Evolutionary conservation across 2,888 invertebrate genomes (phyloP).

Genomic region (Tyria jacobaeae): DNA sequence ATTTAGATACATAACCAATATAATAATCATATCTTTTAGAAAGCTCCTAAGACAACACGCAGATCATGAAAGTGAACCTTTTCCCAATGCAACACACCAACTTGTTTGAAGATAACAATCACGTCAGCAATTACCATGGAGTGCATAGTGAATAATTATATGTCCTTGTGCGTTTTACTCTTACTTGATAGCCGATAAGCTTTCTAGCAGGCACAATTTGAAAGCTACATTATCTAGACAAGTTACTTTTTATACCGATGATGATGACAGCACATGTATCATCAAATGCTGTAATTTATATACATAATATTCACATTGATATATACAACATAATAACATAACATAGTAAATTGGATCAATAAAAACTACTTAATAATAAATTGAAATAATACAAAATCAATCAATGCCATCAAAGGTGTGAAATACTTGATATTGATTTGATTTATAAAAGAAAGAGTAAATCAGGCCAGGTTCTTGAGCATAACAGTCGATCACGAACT

Average conservation of each 20-base stretch:
- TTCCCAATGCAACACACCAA: constrained; percentile 37
- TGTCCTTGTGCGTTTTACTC: constrained; percentile 34
- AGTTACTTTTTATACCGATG: neutral
- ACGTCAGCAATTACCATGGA: constrained; percentile 40
- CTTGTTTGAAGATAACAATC: constrained; percentile 39
- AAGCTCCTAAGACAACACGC: neutral
- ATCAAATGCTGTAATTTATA: too few relatives aligned
- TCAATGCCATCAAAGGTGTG: too few relatives aligned
- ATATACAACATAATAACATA: too few relatives aligned
- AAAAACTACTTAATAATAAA: too few relatives aligned
- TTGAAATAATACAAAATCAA: too few relatives aligned
- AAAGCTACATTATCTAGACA: constrained; percentile 3
- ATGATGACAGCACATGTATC: too few relatives aligned
- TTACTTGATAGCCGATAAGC: constrained; percentile 16
- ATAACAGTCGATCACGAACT: too few relatives aligned
- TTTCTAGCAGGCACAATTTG: constrained; percentile 24
- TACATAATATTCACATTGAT: too few relatives aligned
- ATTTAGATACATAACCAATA: neutral
- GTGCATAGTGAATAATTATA: constrained; percentile 44
- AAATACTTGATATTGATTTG: too few relatives aligned
- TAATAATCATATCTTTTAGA: neutral
- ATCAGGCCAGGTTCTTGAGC: too few relatives aligned
- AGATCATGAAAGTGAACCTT: constrained; percentile 30
- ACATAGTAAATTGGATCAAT: too few relatives aligned
- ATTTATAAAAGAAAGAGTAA: too few relatives aligned